Base-by-base conservation (phyloP, 1,140 invertebrate species). In the Cryptotermes secundus region DNA sequence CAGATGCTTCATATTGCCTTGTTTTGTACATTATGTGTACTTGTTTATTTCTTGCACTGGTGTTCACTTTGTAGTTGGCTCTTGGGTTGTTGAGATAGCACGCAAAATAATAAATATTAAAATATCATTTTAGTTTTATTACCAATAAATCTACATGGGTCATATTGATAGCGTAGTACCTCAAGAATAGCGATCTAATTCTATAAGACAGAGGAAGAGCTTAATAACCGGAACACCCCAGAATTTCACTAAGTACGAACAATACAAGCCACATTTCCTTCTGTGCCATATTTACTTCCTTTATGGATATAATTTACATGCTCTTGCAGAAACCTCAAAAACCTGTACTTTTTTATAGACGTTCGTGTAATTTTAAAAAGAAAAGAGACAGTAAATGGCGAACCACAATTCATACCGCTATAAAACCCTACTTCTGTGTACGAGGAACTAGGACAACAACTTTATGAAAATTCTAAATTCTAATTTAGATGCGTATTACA, bases 401-500 rank as follows among this genome's bases (percentile, higher is more conserved):
- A 72, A 31, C 6, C 59, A 72, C 3, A 72, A 31, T 72, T 72
- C 59, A 31, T 72, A n/a, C 59, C 26, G 14, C n/a, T 26, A 72
- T 72, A 72, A 72, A 72, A 72, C 26, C 59, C 31, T 31, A 72
- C 26, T 72, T 72, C 59, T 31, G 59, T 72, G 59, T 12, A 72
- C 26, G 59, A 31, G 12, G 12, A 72, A 72, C 59, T 72, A 72
- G 59, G 2, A n/a, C n/a, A 72, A n/a, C n/a, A 72, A 72, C 59
- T 72, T 72, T 72, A 72, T 72, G 59, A 72, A 72, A 72, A 72
- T 14, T n/a, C 26, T 72, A 72, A 72, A 72, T 72, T 72, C 59
- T 72, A 72, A 72, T 72, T 72, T 72, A 72, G n/a, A 31, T 72
- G 59, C 59, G 59, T 72, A 72, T 72, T 72, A 72, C n/a, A 72